phyloP scores from a whole-genome alignment of 2,797 vertebrate species.

The Serranus cabrilla region DNA sequence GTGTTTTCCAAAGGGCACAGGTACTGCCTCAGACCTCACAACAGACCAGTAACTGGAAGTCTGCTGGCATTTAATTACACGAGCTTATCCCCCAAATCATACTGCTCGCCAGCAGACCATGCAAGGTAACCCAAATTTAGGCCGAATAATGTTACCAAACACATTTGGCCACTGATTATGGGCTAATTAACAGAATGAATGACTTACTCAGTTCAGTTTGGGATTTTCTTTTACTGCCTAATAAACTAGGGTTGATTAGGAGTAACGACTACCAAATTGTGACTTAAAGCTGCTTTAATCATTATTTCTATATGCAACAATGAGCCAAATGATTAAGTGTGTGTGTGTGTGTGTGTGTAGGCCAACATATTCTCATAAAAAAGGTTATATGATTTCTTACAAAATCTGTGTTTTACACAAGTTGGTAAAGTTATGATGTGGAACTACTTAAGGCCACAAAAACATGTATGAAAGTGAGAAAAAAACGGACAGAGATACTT shows the following conservation, averaged over 20 bases:
- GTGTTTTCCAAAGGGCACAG: constrained; percentile 27
- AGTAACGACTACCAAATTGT: neutral
- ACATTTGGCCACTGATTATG: constrained; percentile 25
- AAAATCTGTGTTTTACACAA: no score
- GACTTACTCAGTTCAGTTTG: neutral
- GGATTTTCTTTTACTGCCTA: constrained; percentile 17
- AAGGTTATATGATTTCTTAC: no score
- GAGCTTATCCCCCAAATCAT: constrained; percentile 35
- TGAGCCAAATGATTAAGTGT: neutral
- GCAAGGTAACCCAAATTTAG: constrained; percentile 34
- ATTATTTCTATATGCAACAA: neutral
- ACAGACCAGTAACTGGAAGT: constrained; percentile 29
- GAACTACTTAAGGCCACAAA: no score
- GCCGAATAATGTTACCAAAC: constrained; percentile 44
- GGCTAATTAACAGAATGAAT: constrained; percentile 38
- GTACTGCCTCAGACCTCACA: constrained; percentile 26
- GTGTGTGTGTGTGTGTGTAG: neutral
- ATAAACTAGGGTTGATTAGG: neutral
- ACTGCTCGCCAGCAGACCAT: constrained; percentile 32
- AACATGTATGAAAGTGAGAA: no score
- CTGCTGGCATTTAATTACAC: constrained; percentile 37
- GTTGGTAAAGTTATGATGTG: no score
- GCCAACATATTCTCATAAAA: no score
- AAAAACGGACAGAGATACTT: no score
- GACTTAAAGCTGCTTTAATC: neutral